phyloP scores from a whole-genome alignment of 2,888 invertebrate genomes.

The Drosophila limbata region DNA sequence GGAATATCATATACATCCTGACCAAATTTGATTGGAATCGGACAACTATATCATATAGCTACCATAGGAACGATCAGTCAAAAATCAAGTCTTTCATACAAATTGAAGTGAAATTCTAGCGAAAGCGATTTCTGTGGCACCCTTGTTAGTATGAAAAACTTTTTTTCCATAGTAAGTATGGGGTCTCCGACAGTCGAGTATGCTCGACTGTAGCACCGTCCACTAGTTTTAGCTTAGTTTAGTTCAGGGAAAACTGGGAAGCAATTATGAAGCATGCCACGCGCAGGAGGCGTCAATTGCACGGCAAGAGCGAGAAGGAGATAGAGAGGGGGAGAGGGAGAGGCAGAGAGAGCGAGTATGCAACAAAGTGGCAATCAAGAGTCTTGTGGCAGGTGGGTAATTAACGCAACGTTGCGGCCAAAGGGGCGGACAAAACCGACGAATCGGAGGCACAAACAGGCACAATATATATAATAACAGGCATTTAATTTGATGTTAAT shows the following conservation, averaged over 20 bases:
- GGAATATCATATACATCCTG: too few relatives aligned
- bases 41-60: too few relatives aligned
- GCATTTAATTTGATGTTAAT: constrained; percentile 77
- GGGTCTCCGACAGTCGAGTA: too few relatives aligned
- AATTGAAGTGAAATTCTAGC: too few relatives aligned
- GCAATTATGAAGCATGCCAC: not conserved
- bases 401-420: constrained; percentile 32
- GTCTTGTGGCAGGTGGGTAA: constrained; percentile 28
- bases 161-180: too few relatives aligned
- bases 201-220: too few relatives aligned
- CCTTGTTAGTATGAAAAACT: too few relatives aligned
- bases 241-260: not conserved
- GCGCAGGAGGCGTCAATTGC: not conserved
- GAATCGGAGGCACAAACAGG: not conserved
- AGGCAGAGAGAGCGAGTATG: not conserved
- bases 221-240: not conserved
- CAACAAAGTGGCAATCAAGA: constrained; percentile 44
- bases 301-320: too few relatives aligned
- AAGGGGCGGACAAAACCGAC: not conserved
- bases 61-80: too few relatives aligned
- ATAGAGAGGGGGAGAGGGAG: not conserved
- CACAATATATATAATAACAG: constrained; percentile 53
- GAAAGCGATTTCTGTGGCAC: too few relatives aligned
- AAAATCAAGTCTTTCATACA: too few relatives aligned
- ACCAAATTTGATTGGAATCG: too few relatives aligned